Base-by-base conservation (phyloP, 1,140 invertebrate genomes). In the Geopemphigus sp. region DNA sequence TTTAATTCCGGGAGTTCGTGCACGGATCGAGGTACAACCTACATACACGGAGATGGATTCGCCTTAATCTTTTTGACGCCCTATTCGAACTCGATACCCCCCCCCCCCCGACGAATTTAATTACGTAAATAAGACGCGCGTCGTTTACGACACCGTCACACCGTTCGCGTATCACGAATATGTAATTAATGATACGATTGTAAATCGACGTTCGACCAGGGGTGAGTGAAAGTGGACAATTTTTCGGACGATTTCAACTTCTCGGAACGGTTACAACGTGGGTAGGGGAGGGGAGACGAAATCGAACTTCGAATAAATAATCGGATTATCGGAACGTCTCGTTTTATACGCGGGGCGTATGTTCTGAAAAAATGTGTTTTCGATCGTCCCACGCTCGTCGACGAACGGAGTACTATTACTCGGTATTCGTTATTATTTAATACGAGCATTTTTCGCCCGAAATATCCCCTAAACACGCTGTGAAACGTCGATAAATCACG, bases 401-500 rank as follows among this genome's bases (percentile, higher is more conserved):
- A 39, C n/a, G 6, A 32, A 10, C 8, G 17, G n/a, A n/a, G n/a
- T n/a, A n/a, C n/a, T n/a, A n/a, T n/a, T n/a, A n/a, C n/a, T n/a
- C n/a, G n/a, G n/a, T n/a, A n/a, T n/a, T 8, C 0, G 26, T 11
- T 39, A 39, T 24, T 47, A 24, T 68, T 68, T n/a, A n/a, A n/a
- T n/a, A n/a, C n/a, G n/a, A n/a, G 24, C n/a, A 32, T 47, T 22
- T 47, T 68, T 47, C 47, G 12, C 22, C 22, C 39, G 29, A 24
- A 24, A 45, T 45, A 47, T 45, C 53, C 66, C 66, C 47, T 53
- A 53, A 70, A 70, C 66, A 70, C 47, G 66, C 66, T 53, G 66
- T 70, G 66, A 70, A 6, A 32, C 14, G 29, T 54, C 47, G 15
- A 72, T 72, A 72, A 72, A 72, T 72, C 29, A 72, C 68, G 19